A percentile compares a stretch with the other conserved stretches of the same genome.
These are phyloP conservation scores for Lepidurus couesii DNA, from an alignment of 1,140 invertebrate genomes.

Conservation along the genomic window DNA sequence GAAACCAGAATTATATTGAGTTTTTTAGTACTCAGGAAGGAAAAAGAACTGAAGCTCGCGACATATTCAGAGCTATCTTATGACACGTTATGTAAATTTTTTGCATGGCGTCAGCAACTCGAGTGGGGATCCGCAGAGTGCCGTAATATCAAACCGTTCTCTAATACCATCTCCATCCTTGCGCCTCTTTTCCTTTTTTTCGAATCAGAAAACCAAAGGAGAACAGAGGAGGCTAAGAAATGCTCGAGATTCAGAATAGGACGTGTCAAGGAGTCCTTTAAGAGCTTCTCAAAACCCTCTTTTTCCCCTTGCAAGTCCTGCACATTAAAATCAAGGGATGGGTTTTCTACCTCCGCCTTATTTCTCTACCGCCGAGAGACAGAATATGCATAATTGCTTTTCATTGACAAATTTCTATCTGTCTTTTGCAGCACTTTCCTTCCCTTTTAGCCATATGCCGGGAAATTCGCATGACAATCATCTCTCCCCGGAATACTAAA, in stretches of 20 bases:
- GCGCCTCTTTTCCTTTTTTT: background rate
- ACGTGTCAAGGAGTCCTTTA: background rate
- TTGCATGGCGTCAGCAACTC: constrained; percentile 7
- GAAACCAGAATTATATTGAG: background rate
- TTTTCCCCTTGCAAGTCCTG: too few relatives aligned
- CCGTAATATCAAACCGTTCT: background rate
- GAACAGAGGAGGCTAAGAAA: background rate
- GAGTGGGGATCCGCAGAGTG: constrained; percentile 7
- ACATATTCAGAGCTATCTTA: constrained; percentile 5
- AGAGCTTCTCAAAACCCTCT: background rate
- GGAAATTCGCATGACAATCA: background rate
- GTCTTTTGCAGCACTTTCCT: background rate
- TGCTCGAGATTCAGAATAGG: background rate
- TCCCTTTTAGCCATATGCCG: background rate
- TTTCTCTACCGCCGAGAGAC: background rate
- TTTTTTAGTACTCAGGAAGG: background rate
- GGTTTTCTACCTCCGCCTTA: background rate
- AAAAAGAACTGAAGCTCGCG: background rate
- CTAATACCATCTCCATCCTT: background rate
- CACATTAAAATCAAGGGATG: too few relatives aligned
- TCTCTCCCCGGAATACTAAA: background rate
- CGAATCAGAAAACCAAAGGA: background rate
- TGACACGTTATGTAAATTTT: constrained; percentile 4
- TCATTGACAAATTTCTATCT: background rate
- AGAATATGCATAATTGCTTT: constrained; percentile 1